Conservation (phyloP, 2,888 invertebrate genomes). For the Aquatica leii region DNA sequence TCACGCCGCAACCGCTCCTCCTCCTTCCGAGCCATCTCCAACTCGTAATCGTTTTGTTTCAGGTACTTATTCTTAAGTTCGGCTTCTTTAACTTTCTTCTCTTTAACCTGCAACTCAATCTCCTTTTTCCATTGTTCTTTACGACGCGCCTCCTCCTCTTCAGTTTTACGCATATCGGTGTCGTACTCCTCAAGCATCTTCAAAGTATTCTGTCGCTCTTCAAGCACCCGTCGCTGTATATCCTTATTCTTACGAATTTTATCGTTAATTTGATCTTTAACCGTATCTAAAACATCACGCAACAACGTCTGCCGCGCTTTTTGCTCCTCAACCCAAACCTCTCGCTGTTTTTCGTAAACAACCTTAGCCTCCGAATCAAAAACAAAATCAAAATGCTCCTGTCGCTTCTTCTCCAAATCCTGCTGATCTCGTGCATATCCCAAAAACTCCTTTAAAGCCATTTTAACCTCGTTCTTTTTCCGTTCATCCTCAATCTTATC, state of each 20-base stretch:
- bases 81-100: conserved; percentile 59
- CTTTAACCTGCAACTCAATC: conserved; percentile 52
- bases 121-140: conserved; percentile 59
- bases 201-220: conserved; percentile 65
- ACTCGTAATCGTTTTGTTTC: conserved; percentile 55
- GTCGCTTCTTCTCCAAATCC: conserved; percentile 57
- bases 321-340: conserved; percentile 61
- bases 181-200: conserved; percentile 65
- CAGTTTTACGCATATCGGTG: conserved; percentile 58
- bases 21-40: conserved; percentile 60
- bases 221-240: conserved; percentile 62
- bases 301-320: conserved; percentile 57
- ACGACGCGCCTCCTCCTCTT: conserved; percentile 62
- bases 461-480: conserved; percentile 58
- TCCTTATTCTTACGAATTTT: conserved; percentile 63
- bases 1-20: conserved; percentile 64
- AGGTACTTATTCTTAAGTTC: conserved; percentile 60
- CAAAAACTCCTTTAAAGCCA: conserved; percentile 56
- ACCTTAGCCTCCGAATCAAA: conserved; percentile 66
- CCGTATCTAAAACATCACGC: conserved; percentile 58
- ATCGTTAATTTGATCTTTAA: conserved; percentile 64
- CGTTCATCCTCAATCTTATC: conserved; percentile 66
- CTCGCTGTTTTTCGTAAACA: conserved; percentile 59
- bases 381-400: conserved; percentile 60
- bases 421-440: conserved; percentile 55